Percentiles rank a stretch among this genome's conserved stretches.
These are phyloP conservation scores for Aviceda subcristata DNA, from an alignment of 2,113 vertebrate species.

Conservation along the genomic window DNA sequence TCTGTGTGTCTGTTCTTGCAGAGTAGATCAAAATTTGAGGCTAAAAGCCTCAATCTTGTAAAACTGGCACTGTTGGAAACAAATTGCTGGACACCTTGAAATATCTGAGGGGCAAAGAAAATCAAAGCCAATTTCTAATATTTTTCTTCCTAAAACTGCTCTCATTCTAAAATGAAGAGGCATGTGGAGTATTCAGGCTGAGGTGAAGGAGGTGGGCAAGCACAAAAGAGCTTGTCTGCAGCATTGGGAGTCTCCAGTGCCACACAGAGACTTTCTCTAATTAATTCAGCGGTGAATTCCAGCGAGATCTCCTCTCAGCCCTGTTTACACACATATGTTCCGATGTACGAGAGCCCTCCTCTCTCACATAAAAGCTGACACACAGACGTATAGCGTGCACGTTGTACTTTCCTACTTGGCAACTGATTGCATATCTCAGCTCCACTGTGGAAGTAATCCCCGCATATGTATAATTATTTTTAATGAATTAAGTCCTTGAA, in stretches of 20 bases:
- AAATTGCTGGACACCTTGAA: background rate
- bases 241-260: background rate
- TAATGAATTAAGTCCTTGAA: slow-evolving; percentile 67
- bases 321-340: slow-evolving; percentile 39
- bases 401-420: background rate
- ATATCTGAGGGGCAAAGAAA: background rate
- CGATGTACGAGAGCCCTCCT: background rate
- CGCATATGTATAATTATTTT: slow-evolving; percentile 63
- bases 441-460: slow-evolving; percentile 3
- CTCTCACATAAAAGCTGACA: slow-evolving; percentile 41
- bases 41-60: slow-evolving; percentile 33
- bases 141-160: slow-evolving; percentile 3
- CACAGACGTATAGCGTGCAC: background rate
- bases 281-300: slow-evolving; percentile 30
- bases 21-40: slow-evolving; percentile 1
- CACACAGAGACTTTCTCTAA: background rate
- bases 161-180: background rate
- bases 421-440: slow-evolving; percentile 15
- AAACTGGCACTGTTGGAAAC: background rate
- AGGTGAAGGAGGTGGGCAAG: background rate
- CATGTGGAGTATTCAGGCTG: background rate
- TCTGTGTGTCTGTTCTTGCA: background rate
- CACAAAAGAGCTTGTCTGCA: background rate
- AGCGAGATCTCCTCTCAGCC: background rate
- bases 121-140: slow-evolving; percentile 27